Percentiles rank a stretch among this genome's conserved stretches.
These are phyloP conservation scores for Pterostichus madidus DNA, from an alignment of 2,888 invertebrate genomes.

Conservation along the genomic window DNA sequence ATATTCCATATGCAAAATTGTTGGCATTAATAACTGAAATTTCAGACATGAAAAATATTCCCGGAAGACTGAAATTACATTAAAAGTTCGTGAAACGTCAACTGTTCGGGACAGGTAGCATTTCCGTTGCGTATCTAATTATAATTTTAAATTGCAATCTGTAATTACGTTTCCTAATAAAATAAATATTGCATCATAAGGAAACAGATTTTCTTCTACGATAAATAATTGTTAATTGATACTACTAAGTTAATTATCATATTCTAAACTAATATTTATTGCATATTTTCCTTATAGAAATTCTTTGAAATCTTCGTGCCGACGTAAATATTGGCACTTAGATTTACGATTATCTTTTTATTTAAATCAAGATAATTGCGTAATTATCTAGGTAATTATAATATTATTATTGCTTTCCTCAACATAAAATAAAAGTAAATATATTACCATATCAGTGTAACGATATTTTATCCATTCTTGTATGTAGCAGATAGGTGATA, in stretches of 20 bases:
- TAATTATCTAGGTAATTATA: no score
- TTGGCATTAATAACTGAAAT: background rate
- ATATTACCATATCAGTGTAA: no score
- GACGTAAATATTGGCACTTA: background rate
- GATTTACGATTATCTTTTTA: no score
- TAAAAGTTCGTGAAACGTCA: constrained; percentile 1
- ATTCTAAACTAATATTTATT: background rate
- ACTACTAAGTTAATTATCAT: background rate
- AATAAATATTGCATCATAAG: constrained; percentile 11
- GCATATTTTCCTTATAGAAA: background rate
- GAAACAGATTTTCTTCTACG: background rate
- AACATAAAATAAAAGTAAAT: no score
- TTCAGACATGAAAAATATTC: background rate
- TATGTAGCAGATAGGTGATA: no score
- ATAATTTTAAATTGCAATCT: constrained; percentile 10
- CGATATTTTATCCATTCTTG: no score
- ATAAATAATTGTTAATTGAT: no score
- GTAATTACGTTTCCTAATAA: background rate
- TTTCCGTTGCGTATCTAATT: background rate
- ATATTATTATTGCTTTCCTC: no score
- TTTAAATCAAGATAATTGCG: no score
- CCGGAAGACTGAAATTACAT: constrained; percentile 1
- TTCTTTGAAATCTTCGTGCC: constrained; percentile 4
- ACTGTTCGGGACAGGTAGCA: background rate
- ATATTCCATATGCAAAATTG: constrained; percentile 2